Percentiles rank a stretch among this genome's conserved stretches.
These are phyloP conservation scores for Psittacus erithacus DNA, from an alignment of 2,113 vertebrate species.

Conservation along the genomic window DNA sequence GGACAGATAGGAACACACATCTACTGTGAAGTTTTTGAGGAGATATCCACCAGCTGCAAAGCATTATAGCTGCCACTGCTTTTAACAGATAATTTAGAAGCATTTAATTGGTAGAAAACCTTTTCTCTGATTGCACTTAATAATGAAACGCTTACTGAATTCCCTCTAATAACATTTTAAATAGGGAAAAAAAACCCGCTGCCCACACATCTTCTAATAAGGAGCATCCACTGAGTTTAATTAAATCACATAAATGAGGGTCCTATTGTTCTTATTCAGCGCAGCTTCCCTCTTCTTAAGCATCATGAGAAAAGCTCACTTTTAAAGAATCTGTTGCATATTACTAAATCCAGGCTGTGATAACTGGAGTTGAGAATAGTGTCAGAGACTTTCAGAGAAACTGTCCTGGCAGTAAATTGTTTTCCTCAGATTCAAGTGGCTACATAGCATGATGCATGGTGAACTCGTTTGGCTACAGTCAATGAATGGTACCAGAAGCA, in stretches of 20 bases:
- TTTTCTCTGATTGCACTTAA: constrained; percentile 1
- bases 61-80: not conserved
- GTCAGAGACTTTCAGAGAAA: not conserved
- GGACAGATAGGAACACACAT: not conserved
- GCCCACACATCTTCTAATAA: not conserved
- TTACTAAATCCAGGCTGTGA: not conserved
- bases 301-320: not conserved
- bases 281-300: not conserved
- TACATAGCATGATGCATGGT: not conserved
- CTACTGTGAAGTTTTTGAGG: not conserved
- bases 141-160: not conserved
- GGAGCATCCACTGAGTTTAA: not conserved
- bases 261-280: not conserved
- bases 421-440: not conserved
- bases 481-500: not conserved
- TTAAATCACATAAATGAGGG: not conserved
- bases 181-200: not conserved
- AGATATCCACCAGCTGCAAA: not conserved
- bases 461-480: not conserved
- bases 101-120: constrained; percentile 24
- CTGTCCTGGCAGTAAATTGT: not conserved
- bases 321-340: not conserved
- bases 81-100: constrained; percentile 19
- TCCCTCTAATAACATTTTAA: constrained; percentile 20
- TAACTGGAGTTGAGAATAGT: not conserved